Evolutionary conservation across 2,888 invertebrate species (phyloP).

Genomic region (Ditula angustiorana): DNA sequence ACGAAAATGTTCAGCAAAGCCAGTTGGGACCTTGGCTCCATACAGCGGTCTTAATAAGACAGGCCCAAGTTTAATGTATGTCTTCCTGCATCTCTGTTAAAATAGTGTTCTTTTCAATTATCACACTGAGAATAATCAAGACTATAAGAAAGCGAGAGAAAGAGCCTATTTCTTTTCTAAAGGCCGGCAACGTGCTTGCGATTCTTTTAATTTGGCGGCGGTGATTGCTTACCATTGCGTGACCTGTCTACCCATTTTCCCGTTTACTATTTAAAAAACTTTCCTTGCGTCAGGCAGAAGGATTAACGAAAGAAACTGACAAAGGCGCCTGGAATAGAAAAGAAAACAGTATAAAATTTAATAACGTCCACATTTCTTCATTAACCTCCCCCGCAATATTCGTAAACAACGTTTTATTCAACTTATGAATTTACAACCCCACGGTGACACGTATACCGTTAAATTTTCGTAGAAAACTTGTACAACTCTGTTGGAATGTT

Average conservation of each 20-base stretch:
- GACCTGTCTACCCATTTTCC: too few relatives aligned
- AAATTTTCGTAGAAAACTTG: neutral
- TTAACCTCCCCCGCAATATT: slow-evolving; percentile 7
- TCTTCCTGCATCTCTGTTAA: too few relatives aligned
- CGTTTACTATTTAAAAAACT: too few relatives aligned
- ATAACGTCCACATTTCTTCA: slow-evolving; percentile 9
- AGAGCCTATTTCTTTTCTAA: too few relatives aligned
- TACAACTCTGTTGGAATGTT: neutral
- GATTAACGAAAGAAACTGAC: neutral
- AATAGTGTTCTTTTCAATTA: too few relatives aligned
- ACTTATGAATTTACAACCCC: slow-evolving; percentile 20
- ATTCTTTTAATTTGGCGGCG: too few relatives aligned
- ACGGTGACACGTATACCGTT: slow-evolving; percentile 5
- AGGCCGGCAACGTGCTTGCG: too few relatives aligned
- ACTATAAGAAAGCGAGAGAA: too few relatives aligned
- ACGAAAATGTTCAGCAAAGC: neutral
- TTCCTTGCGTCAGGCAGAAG: neutral
- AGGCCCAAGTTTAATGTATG: too few relatives aligned
- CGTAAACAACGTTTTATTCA: slow-evolving; percentile 11
- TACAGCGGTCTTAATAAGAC: too few relatives aligned
- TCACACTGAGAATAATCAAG: too few relatives aligned
- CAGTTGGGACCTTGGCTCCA: neutral
- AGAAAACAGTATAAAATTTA: slow-evolving; percentile 8
- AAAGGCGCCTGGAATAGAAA: neutral
- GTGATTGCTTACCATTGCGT: too few relatives aligned